phyloP scores from a whole-genome alignment of 2,113 vertebrate genomes.

The Seriola rivoliana region DNA sequence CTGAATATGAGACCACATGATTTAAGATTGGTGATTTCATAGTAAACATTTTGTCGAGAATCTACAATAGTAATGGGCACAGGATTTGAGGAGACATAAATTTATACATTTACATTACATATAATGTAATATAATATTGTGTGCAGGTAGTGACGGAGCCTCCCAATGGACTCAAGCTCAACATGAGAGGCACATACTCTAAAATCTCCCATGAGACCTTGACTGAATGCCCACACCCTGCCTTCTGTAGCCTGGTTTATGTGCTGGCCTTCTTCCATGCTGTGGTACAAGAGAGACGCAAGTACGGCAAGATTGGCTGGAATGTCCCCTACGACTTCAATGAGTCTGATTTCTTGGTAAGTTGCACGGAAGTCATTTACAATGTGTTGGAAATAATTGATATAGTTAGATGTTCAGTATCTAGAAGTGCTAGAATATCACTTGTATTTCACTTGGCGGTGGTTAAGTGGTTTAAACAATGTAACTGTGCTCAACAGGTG shows the following conservation, averaged over 20 bases:
- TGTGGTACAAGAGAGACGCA: conserved; percentile 95
- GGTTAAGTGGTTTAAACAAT: neutral
- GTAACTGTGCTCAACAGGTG: conserved; percentile 84
- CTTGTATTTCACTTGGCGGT: neutral
- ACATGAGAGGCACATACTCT: conserved; percentile 94
- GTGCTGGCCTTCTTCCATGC: conserved; percentile 96
- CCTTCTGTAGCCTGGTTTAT: conserved; percentile 91
- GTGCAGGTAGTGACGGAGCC: conserved; percentile 95
- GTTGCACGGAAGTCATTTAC: neutral
- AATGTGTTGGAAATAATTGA: neutral
- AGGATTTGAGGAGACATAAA: neutral
- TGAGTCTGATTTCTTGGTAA: conserved; percentile 95
- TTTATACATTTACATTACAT: neutral
- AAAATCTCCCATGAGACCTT: conserved; percentile 88
- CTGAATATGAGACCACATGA: neutral
- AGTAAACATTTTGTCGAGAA: neutral
- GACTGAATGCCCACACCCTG: conserved; percentile 87
- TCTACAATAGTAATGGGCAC: neutral
- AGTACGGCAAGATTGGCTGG: conserved; percentile 98
- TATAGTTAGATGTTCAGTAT: neutral
- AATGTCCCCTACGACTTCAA: conserved; percentile 96
- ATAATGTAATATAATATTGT: conserved; percentile 10
- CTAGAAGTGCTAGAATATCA: neutral
- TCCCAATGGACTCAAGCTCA: conserved; percentile 95
- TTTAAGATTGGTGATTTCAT: neutral